Evolutionary conservation across 2,888 invertebrate species (phyloP).

Genomic region (Minunthozetes semirufus): DNA sequence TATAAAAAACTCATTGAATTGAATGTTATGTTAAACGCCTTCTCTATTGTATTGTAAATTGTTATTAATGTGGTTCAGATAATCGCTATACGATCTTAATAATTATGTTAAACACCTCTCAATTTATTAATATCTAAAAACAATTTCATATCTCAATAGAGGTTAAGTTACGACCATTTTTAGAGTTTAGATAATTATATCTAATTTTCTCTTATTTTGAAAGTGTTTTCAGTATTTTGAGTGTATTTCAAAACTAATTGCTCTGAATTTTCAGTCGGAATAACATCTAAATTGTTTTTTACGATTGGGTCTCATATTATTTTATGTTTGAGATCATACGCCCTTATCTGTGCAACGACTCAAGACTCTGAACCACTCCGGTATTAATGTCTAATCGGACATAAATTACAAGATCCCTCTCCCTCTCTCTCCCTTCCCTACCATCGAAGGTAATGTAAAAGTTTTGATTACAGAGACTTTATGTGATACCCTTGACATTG

Average conservation of each 20-base stretch:
- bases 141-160: background rate
- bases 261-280: background rate
- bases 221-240: background rate
- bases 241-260: background rate
- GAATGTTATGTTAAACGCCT: slow-evolving; percentile 1
- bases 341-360: background rate
- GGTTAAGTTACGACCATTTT: background rate
- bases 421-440: no score
- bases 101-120: background rate
- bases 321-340: no score
- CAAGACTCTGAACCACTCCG: background rate
- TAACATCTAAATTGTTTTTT: background rate
- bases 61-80: background rate
- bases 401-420: background rate
- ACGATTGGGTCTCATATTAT: background rate
- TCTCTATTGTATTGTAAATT: slow-evolving; percentile 4
- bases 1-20: slow-evolving; percentile 1
- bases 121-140: background rate
- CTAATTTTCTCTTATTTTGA: background rate
- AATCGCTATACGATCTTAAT: slow-evolving; percentile 4
- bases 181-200: background rate
- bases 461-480: no score
- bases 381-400: background rate
- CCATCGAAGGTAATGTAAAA: no score
- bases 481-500: background rate